Percentiles rank a stretch among this genome's conserved stretches.
These are phyloP conservation scores for Kuschelorhynchus macadamiae DNA, from an alignment of 2,888 invertebrate genomes.

Conservation along the genomic window DNA sequence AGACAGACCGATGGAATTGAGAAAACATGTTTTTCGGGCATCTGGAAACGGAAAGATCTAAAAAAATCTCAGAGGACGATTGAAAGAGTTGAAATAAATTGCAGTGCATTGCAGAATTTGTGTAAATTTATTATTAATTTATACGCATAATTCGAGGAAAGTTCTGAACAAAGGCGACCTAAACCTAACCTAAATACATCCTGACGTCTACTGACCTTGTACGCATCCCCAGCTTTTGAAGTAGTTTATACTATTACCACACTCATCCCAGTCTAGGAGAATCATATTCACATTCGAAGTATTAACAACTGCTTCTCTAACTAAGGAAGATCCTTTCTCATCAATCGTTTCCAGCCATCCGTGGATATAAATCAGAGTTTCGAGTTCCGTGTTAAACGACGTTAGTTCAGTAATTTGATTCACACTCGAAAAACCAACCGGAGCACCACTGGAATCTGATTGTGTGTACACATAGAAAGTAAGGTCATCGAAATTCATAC, in stretches of 20 bases:
- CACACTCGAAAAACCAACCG: not conserved
- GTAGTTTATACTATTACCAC: constrained; percentile 54
- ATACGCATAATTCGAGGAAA: too few relatives aligned
- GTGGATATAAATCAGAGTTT: constrained; percentile 58
- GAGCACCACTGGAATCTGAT: not conserved
- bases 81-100: too few relatives aligned
- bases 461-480: not conserved
- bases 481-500: not conserved
- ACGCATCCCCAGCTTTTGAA: constrained; percentile 54
- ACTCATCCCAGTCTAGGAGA: constrained; percentile 61
- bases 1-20: too few relatives aligned
- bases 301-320: constrained; percentile 54
- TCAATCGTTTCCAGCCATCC: constrained; percentile 58
- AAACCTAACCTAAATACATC: too few relatives aligned
- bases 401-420: not conserved
- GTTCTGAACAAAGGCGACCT: too few relatives aligned
- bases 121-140: too few relatives aligned
- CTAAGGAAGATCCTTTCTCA: constrained; percentile 41
- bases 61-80: too few relatives aligned
- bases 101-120: too few relatives aligned
- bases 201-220: constrained; percentile 30
- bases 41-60: too few relatives aligned
- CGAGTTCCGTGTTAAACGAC: constrained; percentile 44
- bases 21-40: too few relatives aligned
- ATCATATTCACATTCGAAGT: constrained; percentile 59